Base-by-base conservation (phyloP, 2,888 invertebrate species). In the Sinopyrophorus schimmeli region DNA sequence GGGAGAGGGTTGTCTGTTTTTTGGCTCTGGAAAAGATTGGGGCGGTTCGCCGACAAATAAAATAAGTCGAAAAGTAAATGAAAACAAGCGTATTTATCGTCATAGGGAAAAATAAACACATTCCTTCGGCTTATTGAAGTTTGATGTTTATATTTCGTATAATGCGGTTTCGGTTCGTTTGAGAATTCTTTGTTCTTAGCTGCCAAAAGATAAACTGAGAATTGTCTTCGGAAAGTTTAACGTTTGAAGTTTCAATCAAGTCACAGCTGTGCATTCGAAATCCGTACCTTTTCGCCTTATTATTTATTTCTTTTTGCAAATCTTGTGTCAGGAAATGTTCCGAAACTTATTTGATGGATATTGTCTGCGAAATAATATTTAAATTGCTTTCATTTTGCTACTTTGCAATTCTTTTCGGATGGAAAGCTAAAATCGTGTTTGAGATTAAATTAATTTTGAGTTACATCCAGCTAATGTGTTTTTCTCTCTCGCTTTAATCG, bases 181-280 rank as follows among this genome's bases (percentile, higher is more conserved):
- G 42, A 18, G 24, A 11, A 31, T 43, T 44, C 32, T 39, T 50
- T 34, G 37, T 30, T 30, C 35, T 16, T 18, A 27, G 43, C 31
- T 34, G 12, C 24, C 10, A 23, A 42, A 41, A 49, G 37, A 42
- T 38, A 42, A 49, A 42, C 49, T 26, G 12, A 24, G 32, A 49
- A 48, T 30, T 41, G 41, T 35, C 48, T 41, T 37, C 31, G 10
- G 16, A 31, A n/a, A n/a, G 17, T 40, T 20, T 9, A 21, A 9
- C 34, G 37, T 38, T 49, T 39, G 39, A 50, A 50, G 49, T 50
- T 50, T 39, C 40, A 41, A 48, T 44, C 44, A 44, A 28, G 26
- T 20, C 15, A 23, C 44, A 37, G 35, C 20, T 44, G 44, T 44
- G 37, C 28, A 30, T 28, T n/a, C 28, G 17, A 44, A 37, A 21